These are phyloP conservation scores for Nothoprocta pentlandii DNA, from an alignment of 2,113 vertebrate species.

Conservation along the genomic window DNA sequence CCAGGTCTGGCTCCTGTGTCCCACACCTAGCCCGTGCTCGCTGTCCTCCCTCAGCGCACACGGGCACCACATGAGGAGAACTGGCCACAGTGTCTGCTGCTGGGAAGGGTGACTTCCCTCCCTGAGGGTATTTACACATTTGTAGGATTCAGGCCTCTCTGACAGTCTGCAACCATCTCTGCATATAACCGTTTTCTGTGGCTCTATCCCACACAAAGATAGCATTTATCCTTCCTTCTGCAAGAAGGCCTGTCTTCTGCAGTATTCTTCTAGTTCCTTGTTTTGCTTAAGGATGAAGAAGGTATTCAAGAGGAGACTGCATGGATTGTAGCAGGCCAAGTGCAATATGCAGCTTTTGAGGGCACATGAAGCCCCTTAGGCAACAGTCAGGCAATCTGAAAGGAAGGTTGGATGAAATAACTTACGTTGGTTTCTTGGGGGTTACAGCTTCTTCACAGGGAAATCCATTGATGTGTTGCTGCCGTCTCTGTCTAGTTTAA, in stretches of 20 bases:
- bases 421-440: background rate
- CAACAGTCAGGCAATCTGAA: fast-evolving
- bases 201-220: background rate
- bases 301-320: background rate
- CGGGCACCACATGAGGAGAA: background rate
- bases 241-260: background rate
- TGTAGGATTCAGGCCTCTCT: background rate
- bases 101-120: background rate
- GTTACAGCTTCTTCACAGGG: background rate
- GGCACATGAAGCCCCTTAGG: background rate
- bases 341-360: background rate
- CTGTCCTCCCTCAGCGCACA: background rate
- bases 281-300: background rate
- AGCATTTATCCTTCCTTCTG: background rate
- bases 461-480: background rate
- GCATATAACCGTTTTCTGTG: background rate
- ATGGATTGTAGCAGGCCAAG: background rate
- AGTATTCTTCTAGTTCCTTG: background rate
- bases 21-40: background rate
- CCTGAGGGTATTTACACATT: fast-evolving
- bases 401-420: background rate
- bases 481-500: background rate
- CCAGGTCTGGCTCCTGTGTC: too few relatives aligned
- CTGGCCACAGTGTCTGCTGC: background rate
- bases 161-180: background rate